Evolutionary conservation across 2,888 invertebrate genomes (phyloP).

Genomic region (Lasioglossum morio): DNA sequence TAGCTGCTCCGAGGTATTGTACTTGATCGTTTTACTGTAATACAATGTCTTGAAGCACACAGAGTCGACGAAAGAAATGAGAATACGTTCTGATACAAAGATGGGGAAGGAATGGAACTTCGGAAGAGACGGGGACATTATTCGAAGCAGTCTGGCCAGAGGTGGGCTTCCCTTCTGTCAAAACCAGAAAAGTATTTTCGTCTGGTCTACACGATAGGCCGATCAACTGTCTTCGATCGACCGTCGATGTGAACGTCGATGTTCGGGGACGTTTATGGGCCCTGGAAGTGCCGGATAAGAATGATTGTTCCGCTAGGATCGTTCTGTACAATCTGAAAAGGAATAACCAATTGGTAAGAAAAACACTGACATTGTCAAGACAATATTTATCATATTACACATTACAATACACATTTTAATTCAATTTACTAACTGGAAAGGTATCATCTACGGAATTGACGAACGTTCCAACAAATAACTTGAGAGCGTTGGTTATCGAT

Average conservation of each 20-base stretch:
- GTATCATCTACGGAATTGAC: slow-evolving; percentile 56
- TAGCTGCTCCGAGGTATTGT: slow-evolving; percentile 82
- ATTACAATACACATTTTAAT: background rate
- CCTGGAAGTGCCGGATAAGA: slow-evolving; percentile 82
- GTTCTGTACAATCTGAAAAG: slow-evolving; percentile 82
- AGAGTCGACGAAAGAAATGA: background rate
- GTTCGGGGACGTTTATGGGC: slow-evolving; percentile 84
- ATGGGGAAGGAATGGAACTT: slow-evolving; percentile 11
- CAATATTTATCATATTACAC: background rate
- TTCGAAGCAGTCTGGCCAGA: slow-evolving; percentile 55
- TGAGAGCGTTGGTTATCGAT: slow-evolving; percentile 81
- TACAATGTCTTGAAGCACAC: background rate
- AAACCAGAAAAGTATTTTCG: slow-evolving; percentile 5
- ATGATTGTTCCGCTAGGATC: slow-evolving; percentile 82
- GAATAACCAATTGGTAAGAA: slow-evolving; percentile 70
- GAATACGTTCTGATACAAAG: slow-evolving; percentile 8
- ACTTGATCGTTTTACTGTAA: background rate
- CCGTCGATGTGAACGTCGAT: slow-evolving; percentile 83
- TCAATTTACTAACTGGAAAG: background rate
- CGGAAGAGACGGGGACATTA: slow-evolving; percentile 15
- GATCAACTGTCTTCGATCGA: slow-evolving; percentile 75
- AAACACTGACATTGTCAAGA: background rate
- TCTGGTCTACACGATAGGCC: slow-evolving; percentile 1
- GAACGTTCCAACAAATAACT: slow-evolving; percentile 71
- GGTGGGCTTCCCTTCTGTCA: slow-evolving; percentile 14